phyloP scores from a whole-genome alignment of 1,140 invertebrate species.

The Acyrthosiphon pisum region DNA sequence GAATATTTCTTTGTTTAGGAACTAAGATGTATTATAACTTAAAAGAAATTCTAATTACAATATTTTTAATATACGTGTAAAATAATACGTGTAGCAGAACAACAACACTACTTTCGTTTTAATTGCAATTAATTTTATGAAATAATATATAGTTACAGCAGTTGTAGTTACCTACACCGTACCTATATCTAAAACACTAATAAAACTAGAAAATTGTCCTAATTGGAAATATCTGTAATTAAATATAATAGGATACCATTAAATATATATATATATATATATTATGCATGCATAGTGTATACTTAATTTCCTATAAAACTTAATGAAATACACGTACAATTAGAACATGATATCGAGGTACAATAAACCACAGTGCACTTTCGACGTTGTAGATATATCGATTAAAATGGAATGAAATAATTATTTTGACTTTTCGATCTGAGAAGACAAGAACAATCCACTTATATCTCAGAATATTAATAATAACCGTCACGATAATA shows the following conservation, averaged over 20 bases:
- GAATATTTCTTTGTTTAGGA: background rate
- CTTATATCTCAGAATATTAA: background rate
- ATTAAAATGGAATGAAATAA: background rate
- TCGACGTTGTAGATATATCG: background rate
- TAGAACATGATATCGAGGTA: background rate
- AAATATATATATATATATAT: background rate
- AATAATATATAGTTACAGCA: background rate
- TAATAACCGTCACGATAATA: background rate
- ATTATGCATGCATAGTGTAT: background rate
- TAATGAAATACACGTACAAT: background rate
- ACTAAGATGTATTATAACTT: background rate
- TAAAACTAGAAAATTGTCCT: background rate
- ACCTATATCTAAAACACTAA: background rate
- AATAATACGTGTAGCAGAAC: background rate
- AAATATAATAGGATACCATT: background rate
- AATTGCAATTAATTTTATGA: background rate
- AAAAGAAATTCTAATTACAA: background rate
- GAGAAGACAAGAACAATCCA: background rate
- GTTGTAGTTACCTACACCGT: background rate
- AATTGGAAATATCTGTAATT: constrained; percentile 14
- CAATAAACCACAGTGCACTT: background rate
- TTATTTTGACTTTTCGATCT: background rate
- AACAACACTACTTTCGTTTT: background rate
- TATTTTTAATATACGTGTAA: constrained; percentile 2
- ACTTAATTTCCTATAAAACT: background rate